Evolutionary conservation across 2,113 vertebrate species (phyloP), one percentile per base, ranked within the genome.

Genomic region (Poicephalus meyeri): DNA sequence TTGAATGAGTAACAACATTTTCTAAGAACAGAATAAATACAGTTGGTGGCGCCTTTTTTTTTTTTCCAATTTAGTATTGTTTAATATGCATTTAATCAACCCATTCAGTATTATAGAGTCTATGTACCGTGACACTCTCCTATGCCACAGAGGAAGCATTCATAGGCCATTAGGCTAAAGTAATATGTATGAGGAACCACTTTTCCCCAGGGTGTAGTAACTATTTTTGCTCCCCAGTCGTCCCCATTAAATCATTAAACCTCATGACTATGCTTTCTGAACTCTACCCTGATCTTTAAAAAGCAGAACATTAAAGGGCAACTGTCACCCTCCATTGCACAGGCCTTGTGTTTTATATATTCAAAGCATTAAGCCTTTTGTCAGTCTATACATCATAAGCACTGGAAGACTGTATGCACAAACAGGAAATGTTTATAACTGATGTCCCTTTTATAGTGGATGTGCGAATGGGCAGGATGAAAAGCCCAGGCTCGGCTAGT

Each of bases 201-300:
- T 97, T 97, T 98, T 99, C 98, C 98, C 98, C 92, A 96, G 99
- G 98, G 98, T 97, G 97, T 98, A 95, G 97, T 99, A 99, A 99
- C 98, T 98, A 98, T 98, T 98, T 98, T 98, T 97, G 97, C 98
- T 98, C 98, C 98, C 97, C 97, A 97, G 97, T 98, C 96, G 97
- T 98, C 98, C 98, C 98, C 98, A 98, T 99, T 99, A 99, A 99
- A 99, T 99, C 98, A 99, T 98, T 98, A 98, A 98, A 98, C 98
- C 98, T 98, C 97, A 98, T 98, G 98, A 98, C 97, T 98, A 97
- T 98, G 98, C 98, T 98, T 98, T 98, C 98, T 99, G 98, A 99
- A 98, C 98, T 98, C 98, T 98, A 98, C 98, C 98, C 98, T 98
- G 98, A 99, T 99, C 98, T 98, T 98, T 98, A 98, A 98, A 98